phyloP scores from a whole-genome alignment of 2,888 invertebrate genomes.

The Cordilura impudica region DNA sequence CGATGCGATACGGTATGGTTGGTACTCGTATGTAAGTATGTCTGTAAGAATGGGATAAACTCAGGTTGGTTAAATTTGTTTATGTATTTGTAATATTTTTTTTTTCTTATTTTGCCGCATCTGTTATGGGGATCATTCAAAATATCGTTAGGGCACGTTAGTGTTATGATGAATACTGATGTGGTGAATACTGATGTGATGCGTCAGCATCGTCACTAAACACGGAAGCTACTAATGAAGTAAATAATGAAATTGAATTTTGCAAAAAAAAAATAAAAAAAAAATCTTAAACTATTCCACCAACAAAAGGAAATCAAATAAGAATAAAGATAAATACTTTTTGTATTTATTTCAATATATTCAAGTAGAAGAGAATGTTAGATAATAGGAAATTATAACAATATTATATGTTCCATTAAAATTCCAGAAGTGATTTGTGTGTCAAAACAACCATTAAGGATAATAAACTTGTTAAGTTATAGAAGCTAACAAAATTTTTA shows the following conservation, averaged over 20 bases:
- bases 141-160: conserved; percentile 57
- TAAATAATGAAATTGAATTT: conserved; percentile 55
- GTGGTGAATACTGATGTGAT: conserved; percentile 10
- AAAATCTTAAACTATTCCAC: conserved; percentile 33
- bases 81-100: conserved; percentile 1
- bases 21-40: neutral
- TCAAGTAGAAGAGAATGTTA: too few species aligned
- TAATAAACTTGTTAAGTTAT: conserved; percentile 32
- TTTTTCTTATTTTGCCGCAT: conserved; percentile 49
- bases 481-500: neutral
- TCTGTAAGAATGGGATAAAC: conserved; percentile 10
- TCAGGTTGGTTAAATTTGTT: conserved; percentile 33
- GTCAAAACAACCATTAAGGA: conserved; percentile 14
- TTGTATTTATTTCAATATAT: too few species aligned
- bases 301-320: conserved; percentile 33
- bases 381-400: too few species aligned
- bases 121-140: conserved; percentile 53
- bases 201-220: conserved; percentile 30
- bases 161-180: conserved; percentile 30
- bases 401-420: too few species aligned
- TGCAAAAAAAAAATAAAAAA: neutral
- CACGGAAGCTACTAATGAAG: conserved; percentile 61
- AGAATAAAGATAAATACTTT: neutral
- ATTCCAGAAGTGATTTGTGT: neutral
- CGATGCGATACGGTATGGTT: conserved; percentile 11